phyloP scores from a whole-genome alignment of 2,888 invertebrate genomes.

The Noctua janthina region DNA sequence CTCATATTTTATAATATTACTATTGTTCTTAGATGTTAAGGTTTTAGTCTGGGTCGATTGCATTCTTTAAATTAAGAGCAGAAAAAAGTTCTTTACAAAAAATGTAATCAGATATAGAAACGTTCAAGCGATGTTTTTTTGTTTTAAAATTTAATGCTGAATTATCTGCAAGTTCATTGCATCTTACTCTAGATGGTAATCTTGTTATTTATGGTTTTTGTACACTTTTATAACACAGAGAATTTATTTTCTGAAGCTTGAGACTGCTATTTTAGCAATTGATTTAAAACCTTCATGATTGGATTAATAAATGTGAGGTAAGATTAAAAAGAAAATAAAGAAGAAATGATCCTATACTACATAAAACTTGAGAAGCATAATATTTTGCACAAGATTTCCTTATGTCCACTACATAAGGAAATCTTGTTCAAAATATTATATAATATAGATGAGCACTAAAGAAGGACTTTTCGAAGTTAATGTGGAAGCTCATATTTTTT shows the following conservation, averaged over 20 bases:
- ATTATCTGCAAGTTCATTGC: conserved; percentile 37
- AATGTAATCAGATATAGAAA: neutral
- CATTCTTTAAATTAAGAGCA: neutral
- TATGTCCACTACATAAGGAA: too few species aligned
- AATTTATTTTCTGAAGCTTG: conserved; percentile 30
- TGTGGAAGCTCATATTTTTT: neutral
- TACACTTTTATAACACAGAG: neutral
- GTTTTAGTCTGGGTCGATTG: neutral
- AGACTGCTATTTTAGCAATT: conserved; percentile 9
- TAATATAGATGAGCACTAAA: too few species aligned
- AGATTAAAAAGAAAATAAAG: neutral
- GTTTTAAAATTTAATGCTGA: conserved; percentile 33
- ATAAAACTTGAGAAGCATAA: neutral
- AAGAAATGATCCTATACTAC: neutral
- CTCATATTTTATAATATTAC: neutral
- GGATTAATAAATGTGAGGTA: neutral
- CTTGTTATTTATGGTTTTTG: conserved; percentile 48
- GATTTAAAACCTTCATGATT: neutral
- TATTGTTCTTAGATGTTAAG: neutral
- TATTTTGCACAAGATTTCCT: neutral
- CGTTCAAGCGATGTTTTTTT: conserved; percentile 22
- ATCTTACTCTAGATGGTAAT: conserved; percentile 46
- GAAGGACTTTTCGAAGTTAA: neutral
- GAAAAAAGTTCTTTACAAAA: neutral
- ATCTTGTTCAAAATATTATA: too few species aligned